These are phyloP conservation scores for Tetanocera ferruginea DNA, from an alignment of 2,888 invertebrate genomes.

Conservation along the genomic window DNA sequence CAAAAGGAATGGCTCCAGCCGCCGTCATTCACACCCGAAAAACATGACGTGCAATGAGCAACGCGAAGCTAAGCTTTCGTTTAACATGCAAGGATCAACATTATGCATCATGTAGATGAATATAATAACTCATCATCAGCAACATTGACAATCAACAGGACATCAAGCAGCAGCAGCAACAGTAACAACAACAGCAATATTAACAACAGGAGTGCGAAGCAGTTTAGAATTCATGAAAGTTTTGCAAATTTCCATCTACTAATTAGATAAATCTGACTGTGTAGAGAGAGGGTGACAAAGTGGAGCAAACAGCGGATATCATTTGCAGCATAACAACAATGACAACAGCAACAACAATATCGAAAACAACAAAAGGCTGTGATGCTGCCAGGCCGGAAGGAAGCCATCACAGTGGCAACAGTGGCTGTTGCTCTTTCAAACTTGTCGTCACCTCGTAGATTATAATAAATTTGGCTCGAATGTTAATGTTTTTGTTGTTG, in stretches of 20 bases:
- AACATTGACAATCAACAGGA: conserved; percentile 3
- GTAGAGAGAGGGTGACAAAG: conserved; percentile 3
- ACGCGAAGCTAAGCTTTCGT: neutral
- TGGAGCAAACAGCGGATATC: conserved; percentile 29
- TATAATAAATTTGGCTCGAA: conserved; percentile 28
- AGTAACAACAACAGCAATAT: neutral
- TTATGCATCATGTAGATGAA: conserved; percentile 24
- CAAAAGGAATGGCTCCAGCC: neutral
- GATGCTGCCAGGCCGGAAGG: neutral
- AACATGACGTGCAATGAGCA: neutral
- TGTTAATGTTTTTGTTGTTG: neutral
- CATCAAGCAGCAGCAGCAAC: conserved; percentile 3
- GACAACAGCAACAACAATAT: neutral
- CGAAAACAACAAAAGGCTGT: neutral
- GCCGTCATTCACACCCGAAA: neutral
- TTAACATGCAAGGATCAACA: neutral
- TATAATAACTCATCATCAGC: conserved; percentile 32
- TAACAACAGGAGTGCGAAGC: neutral
- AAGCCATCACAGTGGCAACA: neutral
- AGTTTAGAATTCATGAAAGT: conserved; percentile 18
- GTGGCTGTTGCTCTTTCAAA: conserved; percentile 11
- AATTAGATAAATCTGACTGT: conserved; percentile 29
- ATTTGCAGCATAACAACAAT: conserved; percentile 22
- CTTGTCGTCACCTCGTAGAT: conserved; percentile 31
- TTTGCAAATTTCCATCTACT: conserved; percentile 26